A percentile compares a stretch with the other conserved stretches of the same genome.
Conservation (phyloP, 2,888 invertebrate species). For the Andrena haemorrhoa region DNA sequence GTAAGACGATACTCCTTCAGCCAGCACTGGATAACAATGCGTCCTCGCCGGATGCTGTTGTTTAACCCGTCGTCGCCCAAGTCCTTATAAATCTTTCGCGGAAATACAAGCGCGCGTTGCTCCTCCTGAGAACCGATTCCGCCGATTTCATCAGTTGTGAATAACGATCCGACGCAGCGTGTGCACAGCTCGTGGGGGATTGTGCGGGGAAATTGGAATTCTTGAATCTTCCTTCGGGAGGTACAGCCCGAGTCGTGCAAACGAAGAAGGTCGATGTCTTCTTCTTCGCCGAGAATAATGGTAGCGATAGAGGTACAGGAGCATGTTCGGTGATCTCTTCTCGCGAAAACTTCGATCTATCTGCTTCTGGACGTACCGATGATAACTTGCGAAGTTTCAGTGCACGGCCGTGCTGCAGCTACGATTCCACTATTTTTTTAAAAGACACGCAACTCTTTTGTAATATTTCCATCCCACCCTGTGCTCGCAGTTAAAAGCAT, state of each 20-base stretch:
- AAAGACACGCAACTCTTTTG: no score
- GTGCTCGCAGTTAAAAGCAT: no score
- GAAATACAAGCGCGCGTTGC: conserved; percentile 26
- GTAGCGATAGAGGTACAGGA: no score
- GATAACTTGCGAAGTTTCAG: no score
- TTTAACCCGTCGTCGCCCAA: conserved; percentile 37
- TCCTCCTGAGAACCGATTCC: conserved; percentile 7
- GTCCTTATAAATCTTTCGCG: conserved; percentile 23
- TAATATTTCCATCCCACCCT: no score
- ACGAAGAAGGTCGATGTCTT: conserved; percentile 8
- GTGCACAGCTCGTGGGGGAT: not conserved
- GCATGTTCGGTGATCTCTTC: no score
- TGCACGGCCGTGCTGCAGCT: no score
- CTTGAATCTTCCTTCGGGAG: not conserved
- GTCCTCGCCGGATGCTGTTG: conserved; percentile 27
- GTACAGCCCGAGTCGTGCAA: conserved; percentile 23
- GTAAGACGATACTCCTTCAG: conserved; percentile 62
- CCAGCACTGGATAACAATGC: conserved; percentile 54
- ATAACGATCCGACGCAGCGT: not conserved
- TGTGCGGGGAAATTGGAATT: not conserved
- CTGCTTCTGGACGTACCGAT: no score
- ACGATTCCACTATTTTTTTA: no score
- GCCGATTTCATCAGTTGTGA: no score
- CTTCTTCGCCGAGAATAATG: no score
- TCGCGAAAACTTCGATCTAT: no score